Conservation (phyloP, 2,888 invertebrate species). For the Lottia scabra region DNA sequence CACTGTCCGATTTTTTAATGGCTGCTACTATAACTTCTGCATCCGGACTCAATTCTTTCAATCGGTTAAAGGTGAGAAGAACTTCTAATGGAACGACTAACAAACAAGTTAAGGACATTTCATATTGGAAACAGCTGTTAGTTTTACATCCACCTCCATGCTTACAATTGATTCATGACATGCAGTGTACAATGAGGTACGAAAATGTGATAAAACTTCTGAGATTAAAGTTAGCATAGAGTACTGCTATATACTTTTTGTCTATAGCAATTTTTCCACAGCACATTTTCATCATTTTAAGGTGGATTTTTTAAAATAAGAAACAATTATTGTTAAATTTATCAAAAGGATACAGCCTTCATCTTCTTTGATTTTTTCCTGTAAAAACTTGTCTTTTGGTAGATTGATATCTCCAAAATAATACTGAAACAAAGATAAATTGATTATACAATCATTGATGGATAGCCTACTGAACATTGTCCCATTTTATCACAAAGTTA, state of each 20-base stretch:
- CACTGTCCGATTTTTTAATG: slow-evolving; percentile 79
- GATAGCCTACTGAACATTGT: too few species aligned
- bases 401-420: slow-evolving; percentile 93
- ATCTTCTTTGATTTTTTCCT: slow-evolving; percentile 84
- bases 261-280: too few species aligned
- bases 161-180: too few species aligned
- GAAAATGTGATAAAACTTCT: neutral
- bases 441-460: too few species aligned
- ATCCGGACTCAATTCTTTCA: slow-evolving; percentile 79
- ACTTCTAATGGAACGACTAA: slow-evolving; percentile 85
- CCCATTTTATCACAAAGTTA: too few species aligned
- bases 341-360: slow-evolving; percentile 77
- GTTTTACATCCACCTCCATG: too few species aligned
- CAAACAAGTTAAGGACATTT: slow-evolving; percentile 7
- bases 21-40: slow-evolving; percentile 79
- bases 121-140: too few species aligned
- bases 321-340: neutral
- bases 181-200: too few species aligned
- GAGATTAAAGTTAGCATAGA: too few species aligned
- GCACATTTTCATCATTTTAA: too few species aligned
- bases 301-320: too few species aligned
- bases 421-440: slow-evolving; percentile 71
- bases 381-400: slow-evolving; percentile 91
- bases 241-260: too few species aligned
- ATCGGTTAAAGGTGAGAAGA: slow-evolving; percentile 88